Evolutionary conservation across 2,888 invertebrate genomes (phyloP).

Genomic region (Cynaeus angustus): DNA sequence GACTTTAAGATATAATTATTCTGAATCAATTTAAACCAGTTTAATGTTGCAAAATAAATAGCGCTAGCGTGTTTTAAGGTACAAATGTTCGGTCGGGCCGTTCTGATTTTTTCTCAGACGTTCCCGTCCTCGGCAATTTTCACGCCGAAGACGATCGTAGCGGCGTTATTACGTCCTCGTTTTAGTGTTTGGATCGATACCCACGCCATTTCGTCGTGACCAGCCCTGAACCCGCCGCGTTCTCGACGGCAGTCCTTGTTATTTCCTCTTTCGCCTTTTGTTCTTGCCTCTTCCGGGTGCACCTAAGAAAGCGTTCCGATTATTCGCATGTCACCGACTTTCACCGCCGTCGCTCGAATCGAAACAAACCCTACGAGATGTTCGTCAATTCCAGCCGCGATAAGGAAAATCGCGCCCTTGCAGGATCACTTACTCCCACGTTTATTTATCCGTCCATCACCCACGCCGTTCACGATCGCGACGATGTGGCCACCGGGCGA

Average conservation of each 20-base stretch:
- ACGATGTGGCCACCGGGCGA: slow-evolving; percentile 17
- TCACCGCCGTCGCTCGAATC: slow-evolving; percentile 12
- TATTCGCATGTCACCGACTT: slow-evolving; percentile 30
- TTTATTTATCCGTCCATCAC: background rate
- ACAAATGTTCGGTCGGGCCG: too few relatives aligned
- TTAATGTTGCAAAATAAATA: too few relatives aligned
- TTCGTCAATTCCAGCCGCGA: background rate
- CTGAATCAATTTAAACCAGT: too few relatives aligned
- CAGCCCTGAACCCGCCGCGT: slow-evolving; percentile 60
- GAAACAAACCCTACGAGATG: background rate
- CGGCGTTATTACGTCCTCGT: slow-evolving; percentile 55
- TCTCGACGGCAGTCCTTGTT: slow-evolving; percentile 55
- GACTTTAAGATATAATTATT: too few relatives aligned
- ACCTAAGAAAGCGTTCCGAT: slow-evolving; percentile 52
- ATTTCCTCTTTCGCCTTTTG: slow-evolving; percentile 56
- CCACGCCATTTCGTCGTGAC: slow-evolving; percentile 56
- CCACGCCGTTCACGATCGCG: background rate
- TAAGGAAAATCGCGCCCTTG: background rate
- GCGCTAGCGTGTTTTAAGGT: too few relatives aligned
- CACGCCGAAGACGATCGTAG: slow-evolving; percentile 20
- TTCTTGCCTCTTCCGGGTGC: slow-evolving; percentile 53
- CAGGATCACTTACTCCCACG: background rate
- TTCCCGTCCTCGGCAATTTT: background rate
- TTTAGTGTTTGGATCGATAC: slow-evolving; percentile 57
- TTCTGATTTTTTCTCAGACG: background rate